Percentiles rank a stretch among this genome's conserved stretches.
phyloP scores from a whole-genome alignment of 2,797 vertebrate species.

The Sebastes paucispinis region DNA sequence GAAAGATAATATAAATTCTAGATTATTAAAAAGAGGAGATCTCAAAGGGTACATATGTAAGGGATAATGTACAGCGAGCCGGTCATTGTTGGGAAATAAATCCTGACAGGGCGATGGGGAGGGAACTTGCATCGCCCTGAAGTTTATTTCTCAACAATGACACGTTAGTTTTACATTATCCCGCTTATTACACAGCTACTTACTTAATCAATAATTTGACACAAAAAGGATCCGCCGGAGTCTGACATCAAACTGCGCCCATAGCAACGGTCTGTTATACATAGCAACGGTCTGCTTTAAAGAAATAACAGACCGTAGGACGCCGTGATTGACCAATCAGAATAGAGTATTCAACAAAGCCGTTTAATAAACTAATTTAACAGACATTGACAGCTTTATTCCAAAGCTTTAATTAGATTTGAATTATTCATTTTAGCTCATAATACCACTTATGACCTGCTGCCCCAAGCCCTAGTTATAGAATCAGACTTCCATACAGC shows the following conservation, averaged over 20 bases:
- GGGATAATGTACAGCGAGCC: not conserved
- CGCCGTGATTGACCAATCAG: too few species aligned
- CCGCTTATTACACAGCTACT: too few species aligned
- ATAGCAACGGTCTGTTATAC: too few species aligned
- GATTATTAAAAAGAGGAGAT: not conserved
- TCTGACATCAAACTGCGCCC: too few species aligned
- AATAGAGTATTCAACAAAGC: not conserved
- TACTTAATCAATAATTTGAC: too few species aligned
- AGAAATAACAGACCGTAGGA: not conserved
- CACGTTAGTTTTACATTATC: too few species aligned
- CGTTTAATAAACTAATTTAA: not conserved
- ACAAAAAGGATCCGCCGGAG: too few species aligned
- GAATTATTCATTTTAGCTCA: not conserved
- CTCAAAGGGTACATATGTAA: not conserved
- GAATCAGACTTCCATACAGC: not conserved
- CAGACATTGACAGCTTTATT: not conserved
- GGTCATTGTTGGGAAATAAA: too few species aligned
- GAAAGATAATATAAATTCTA: not conserved
- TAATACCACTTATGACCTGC: not conserved
- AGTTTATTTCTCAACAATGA: too few species aligned
- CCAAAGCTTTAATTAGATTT: not conserved
- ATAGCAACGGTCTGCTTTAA: too few species aligned
- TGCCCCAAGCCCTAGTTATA: not conserved
- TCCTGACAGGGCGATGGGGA: rapidly evolving
- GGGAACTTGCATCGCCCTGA: too few species aligned